phyloP scores from a whole-genome alignment of 2,888 invertebrate genomes.

The Apotomis turbidana region DNA sequence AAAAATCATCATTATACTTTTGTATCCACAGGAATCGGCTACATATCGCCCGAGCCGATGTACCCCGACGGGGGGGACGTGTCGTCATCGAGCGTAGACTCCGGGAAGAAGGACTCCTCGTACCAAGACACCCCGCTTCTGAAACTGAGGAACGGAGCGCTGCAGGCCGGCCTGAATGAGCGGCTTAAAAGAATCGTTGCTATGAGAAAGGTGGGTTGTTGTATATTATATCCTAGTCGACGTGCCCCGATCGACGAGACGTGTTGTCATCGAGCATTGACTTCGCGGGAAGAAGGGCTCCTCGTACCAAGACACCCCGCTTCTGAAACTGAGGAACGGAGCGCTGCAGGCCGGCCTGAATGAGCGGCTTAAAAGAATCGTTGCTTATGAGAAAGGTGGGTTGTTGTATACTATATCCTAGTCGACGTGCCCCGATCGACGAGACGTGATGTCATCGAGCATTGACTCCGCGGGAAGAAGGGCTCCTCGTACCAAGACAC shows the following conservation, averaged over 20 bases:
- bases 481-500: constrained; percentile 55
- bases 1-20: neutral
- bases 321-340: constrained; percentile 86
- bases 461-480: constrained; percentile 51
- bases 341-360: constrained; percentile 86
- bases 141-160: constrained; percentile 86
- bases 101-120: constrained; percentile 51
- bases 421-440: constrained; percentile 84
- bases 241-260: constrained; percentile 82
- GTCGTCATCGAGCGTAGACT: constrained; percentile 59
- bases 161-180: constrained; percentile 86
- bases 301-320: constrained; percentile 62
- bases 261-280: constrained; percentile 62
- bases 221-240: constrained; percentile 69
- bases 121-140: constrained; percentile 75
- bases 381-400: constrained; percentile 75
- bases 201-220: constrained; percentile 70
- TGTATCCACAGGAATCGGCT: constrained; percentile 70
- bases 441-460: constrained; percentile 72
- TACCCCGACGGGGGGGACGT: constrained; percentile 80
- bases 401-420: constrained; percentile 45
- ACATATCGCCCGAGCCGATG: constrained; percentile 87
- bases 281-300: constrained; percentile 52
- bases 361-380: constrained; percentile 82
- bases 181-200: constrained; percentile 82